These are phyloP conservation scores for Macropodus opercularis DNA, from an alignment of 2,797 vertebrate genomes.

Conservation along the genomic window DNA sequence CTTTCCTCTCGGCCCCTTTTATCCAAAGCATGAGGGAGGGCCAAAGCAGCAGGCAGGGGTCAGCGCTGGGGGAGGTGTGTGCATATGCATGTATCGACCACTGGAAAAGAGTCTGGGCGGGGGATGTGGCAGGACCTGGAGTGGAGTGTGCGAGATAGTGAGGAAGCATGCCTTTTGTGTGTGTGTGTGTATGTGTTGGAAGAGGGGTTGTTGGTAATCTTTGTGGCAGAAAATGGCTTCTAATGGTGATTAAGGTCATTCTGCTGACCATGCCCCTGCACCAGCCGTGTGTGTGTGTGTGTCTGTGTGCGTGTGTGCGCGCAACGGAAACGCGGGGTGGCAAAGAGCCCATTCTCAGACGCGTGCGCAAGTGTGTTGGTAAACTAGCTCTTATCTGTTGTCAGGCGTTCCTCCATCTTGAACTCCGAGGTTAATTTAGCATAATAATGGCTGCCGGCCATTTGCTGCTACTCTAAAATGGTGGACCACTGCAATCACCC, in stretches of 20 bases:
- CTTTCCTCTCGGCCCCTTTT: slow-evolving; percentile 63
- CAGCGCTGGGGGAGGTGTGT: slow-evolving; percentile 65
- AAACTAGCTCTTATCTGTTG: slow-evolving; percentile 76
- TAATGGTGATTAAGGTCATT: slow-evolving; percentile 79
- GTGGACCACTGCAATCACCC: slow-evolving; percentile 65
- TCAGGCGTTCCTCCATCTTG: slow-evolving; percentile 79
- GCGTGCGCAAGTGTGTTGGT: slow-evolving; percentile 67
- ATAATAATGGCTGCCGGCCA: slow-evolving; percentile 79
- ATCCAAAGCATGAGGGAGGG: slow-evolving; percentile 74
- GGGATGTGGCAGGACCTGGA: slow-evolving; percentile 27
- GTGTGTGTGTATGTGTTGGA: slow-evolving; percentile 43
- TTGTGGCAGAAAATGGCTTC: slow-evolving; percentile 80
- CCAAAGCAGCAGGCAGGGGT: slow-evolving; percentile 72
- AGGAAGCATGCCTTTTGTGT: slow-evolving; percentile 34
- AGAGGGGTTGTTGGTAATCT: slow-evolving; percentile 69
- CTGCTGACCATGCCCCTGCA: slow-evolving; percentile 69
- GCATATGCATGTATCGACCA: slow-evolving; percentile 28
- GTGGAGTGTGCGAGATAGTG: slow-evolving; percentile 28
- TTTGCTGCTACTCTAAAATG: slow-evolving; percentile 77
- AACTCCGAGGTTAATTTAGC: slow-evolving; percentile 81
- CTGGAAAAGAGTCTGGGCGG: slow-evolving; percentile 46
- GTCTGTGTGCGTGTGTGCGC: slow-evolving; percentile 19
- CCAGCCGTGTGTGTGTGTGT: slow-evolving; percentile 47
- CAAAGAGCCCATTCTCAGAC: slow-evolving; percentile 29
- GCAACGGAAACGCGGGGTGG: slow-evolving; percentile 59